These are phyloP conservation scores for Lasioglossum malachurum DNA, from an alignment of 2,888 invertebrate genomes.

Conservation along the genomic window DNA sequence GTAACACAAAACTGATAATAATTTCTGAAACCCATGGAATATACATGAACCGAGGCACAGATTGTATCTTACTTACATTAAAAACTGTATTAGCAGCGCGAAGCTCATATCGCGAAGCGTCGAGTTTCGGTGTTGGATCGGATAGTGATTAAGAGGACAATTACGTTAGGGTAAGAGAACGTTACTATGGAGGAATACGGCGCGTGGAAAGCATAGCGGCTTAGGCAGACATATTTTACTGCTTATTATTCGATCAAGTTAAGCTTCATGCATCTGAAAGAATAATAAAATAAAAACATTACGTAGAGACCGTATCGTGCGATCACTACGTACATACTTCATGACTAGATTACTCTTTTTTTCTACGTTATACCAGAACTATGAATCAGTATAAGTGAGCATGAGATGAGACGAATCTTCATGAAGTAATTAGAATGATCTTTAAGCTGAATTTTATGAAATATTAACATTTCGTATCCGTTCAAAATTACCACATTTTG, in stretches of 20 bases:
- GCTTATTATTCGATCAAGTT: constrained; percentile 81
- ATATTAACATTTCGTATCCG: constrained; percentile 43
- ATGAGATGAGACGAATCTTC: constrained; percentile 32
- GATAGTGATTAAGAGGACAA: constrained; percentile 54
- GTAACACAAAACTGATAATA: neutral
- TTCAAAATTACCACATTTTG: constrained; percentile 52
- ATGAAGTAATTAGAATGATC: constrained; percentile 49
- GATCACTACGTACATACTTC: constrained; percentile 42
- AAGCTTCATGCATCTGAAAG: constrained; percentile 85
- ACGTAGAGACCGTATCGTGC: constrained; percentile 61
- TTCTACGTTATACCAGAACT: neutral
- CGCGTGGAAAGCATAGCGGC: constrained; percentile 84
- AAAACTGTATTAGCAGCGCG: constrained; percentile 70
- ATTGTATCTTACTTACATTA: constrained; percentile 71
- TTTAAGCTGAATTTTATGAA: constrained; percentile 38
- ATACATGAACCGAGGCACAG: constrained; percentile 27
- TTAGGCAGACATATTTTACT: constrained; percentile 81
- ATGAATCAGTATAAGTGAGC: constrained; percentile 40
- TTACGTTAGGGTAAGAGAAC: constrained; percentile 45
- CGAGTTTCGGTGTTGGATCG: constrained; percentile 69
- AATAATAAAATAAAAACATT: constrained; percentile 80
- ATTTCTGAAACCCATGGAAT: constrained; percentile 7
- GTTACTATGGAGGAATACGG: constrained; percentile 42
- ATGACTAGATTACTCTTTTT: constrained; percentile 31
- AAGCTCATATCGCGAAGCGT: constrained; percentile 75